Conservation (phyloP, 2,888 invertebrate species). For the Kryphioiulus occultus region DNA sequence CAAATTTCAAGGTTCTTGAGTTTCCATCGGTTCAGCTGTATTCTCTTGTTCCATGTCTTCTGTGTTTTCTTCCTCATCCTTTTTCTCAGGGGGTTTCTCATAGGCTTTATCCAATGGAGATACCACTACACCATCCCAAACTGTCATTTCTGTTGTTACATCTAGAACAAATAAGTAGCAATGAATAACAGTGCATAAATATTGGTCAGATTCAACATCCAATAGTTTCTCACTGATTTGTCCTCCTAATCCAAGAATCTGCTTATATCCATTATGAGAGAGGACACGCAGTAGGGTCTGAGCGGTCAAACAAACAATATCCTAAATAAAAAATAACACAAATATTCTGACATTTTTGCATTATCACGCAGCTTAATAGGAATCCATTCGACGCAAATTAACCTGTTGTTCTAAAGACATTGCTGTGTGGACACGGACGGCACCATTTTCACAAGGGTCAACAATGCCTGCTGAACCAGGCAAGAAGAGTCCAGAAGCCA, state of each 20-base stretch:
- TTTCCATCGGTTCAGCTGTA: constrained; percentile 61
- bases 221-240: not conserved
- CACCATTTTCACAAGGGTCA: constrained; percentile 93
- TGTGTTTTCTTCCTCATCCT: constrained; percentile 69
- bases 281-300: constrained; percentile 91
- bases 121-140: constrained; percentile 96
- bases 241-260: constrained; percentile 75
- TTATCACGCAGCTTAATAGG: not conserved
- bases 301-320: constrained; percentile 90
- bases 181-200: not conserved
- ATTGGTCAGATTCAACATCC: not conserved
- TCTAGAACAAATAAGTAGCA: constrained; percentile 60
- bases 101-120: constrained; percentile 94
- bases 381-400: not conserved
- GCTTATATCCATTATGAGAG: constrained; percentile 91
- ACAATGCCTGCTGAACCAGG: constrained; percentile 75
- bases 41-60: constrained; percentile 62
- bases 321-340: constrained; percentile 62
- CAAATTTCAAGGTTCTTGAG: constrained; percentile 48
- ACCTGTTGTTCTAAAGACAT: constrained; percentile 82
- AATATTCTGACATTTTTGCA: not conserved
- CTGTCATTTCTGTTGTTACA: constrained; percentile 87
- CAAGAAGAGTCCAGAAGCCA: constrained; percentile 92
- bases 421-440: constrained; percentile 86
- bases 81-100: constrained; percentile 78